Evolutionary conservation across 2,888 invertebrate genomes (phyloP), one percentile per base, ranked within the genome.

Genomic region (Microplitis manilae): DNA sequence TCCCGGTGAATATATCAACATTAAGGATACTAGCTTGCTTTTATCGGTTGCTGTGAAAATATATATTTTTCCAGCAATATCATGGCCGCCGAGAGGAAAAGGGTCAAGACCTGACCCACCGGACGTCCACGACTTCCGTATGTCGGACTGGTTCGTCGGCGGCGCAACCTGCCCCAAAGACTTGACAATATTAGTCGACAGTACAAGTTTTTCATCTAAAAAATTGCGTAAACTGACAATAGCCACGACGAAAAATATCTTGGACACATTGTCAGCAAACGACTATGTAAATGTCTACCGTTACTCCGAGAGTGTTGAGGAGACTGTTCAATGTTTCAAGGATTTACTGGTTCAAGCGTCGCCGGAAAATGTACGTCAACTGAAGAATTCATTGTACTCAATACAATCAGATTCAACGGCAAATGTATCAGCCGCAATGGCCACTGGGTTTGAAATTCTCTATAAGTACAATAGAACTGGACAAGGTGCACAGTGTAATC

Each of bases 151-250:
- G 98, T 99, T 98, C 90, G 96, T 99, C 9, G 96, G 97, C 84
- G 98, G 98, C 0, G 98, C 98, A 13, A 97, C 98, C 6, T 98
- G 98, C 79, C 97, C 99, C 0, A 99, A 99, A 90, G 99, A 99
- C 90, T 92, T 99, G 86, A 94, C 98, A 81, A 97, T 99, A 83
- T 92, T 99, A 73, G 91, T 99, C 75, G 99, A 99, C 88, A 97
- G 97, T 6, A 96, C 97, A 13, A 96, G 97, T 81, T 95, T 98
- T 92, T 84, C 86, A n/a, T 93, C 94, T 0, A 96, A 96, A 0
- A 94, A 96, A 78, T 92, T 95, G 81, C 94, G 95, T 86, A 94
- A 95, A 82, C 93, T 99, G 75, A 97, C 97, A 1, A 94, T 95
- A 87, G 95, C 95, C 20, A 98, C 98, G 0, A 96, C 97, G 0